phyloP scores from a whole-genome alignment of 30 jellyfish, hydroid and myxozoan genomes.

The Catostylus mosaicus region DNA sequence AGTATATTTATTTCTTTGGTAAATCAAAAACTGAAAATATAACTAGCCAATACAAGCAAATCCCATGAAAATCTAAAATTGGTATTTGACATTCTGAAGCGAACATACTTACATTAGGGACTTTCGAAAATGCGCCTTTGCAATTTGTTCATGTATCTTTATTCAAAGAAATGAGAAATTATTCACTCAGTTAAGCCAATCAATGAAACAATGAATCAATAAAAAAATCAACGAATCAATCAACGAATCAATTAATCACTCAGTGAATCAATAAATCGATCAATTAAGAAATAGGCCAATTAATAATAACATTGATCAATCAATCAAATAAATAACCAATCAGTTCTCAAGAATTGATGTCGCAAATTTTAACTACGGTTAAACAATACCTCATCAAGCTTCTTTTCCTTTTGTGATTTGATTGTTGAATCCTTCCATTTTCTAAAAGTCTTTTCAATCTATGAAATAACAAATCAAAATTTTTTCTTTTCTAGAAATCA shows the following conservation, averaged over 20 bases:
- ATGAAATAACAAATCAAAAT: neutral
- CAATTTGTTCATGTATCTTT: conserved; percentile 60
- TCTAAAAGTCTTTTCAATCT: conserved; percentile 22
- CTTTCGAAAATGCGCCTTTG: conserved; percentile 48
- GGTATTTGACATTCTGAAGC: no score
- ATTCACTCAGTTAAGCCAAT: neutral
- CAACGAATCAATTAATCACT: neutral
- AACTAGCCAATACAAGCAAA: neutral
- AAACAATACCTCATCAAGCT: conserved; percentile 39
- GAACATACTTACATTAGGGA: conserved; percentile 54
- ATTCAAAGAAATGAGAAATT: neutral
- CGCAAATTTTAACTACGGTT: neutral
- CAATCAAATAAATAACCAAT: neutral
- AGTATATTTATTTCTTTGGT: no score
- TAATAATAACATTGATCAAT: neutral
- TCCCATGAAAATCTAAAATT: no score
- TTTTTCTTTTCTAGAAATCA: no score
- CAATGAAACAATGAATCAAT: no score
- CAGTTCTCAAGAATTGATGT: neutral
- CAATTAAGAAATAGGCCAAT: neutral
- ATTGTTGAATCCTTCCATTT: conserved; percentile 15
- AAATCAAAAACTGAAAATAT: no score
- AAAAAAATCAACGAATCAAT: no score
- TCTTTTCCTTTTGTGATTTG: conserved; percentile 32
- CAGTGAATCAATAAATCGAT: neutral